Base-by-base conservation (phyloP, 2,888 invertebrate species). In the Gortyna flavago region DNA sequence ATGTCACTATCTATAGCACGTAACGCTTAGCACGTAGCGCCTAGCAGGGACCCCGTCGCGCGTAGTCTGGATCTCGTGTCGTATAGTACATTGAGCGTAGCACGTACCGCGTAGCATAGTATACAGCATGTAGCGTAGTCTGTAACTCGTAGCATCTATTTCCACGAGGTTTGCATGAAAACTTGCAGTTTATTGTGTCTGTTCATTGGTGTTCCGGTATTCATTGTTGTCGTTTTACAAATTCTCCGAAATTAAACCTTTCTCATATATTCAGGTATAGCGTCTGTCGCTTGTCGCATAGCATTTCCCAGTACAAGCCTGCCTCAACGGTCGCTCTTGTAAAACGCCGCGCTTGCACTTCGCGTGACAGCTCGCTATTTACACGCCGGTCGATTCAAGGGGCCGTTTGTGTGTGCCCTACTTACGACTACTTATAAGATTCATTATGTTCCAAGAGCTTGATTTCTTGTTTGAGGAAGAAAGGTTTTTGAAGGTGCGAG, bases 331-430 rank as follows among this genome's bases (percentile, higher is more conserved):
- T 44, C 38, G 68, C n/a, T 70, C 66, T 38, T 62, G 68, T 83
- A 64, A 71, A 76, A 64, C 32, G 62, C 57, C 65, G 61, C 67
- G 79, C 67, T 69, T 87, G 77, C 86, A 86, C 65, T 81, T 80
- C 13, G 86, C 87, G 84, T 85, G 86, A 64, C 76, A 48, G 21
- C 32, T 70, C 65, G 65, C 79, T 74, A 72, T 79, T 77, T 41
- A 61, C 72, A n/a, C 69, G 81, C 76, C 72, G 77, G 44, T 79
- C 83, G 84, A 73, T 70, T 72, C 69, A 70, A 83, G 75, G 79
- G 75, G 79, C 67, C 59, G 66, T 70, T 70, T 79, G 75, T 84
- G 75, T 75, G 79, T 71, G 75, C 72, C 75, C 85, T 66, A 72
- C 82, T 82, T 72, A 51, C 72, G 48, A 41, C 75, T 41, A 41